Conservation (phyloP, 1,140 invertebrate genomes). For the Drosophila seguyi region DNA sequence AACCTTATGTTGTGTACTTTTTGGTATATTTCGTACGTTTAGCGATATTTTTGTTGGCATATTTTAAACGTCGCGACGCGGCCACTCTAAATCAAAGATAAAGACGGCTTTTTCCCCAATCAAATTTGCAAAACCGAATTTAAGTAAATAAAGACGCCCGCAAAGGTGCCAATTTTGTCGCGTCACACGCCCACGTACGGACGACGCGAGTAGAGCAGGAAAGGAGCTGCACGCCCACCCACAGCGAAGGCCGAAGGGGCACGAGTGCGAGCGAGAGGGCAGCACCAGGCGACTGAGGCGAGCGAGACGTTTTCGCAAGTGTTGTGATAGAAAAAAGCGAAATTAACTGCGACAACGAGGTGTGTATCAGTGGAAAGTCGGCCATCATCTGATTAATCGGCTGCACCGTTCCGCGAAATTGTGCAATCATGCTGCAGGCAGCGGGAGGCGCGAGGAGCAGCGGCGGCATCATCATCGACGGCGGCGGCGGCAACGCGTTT, state of each 20-base stretch:
- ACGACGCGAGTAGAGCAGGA: constrained; percentile 17
- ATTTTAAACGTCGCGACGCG: not conserved
- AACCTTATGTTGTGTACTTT: not conserved
- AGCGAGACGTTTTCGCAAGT: constrained; percentile 72
- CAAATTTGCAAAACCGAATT: constrained; percentile 24
- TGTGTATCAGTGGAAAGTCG: constrained; percentile 51
- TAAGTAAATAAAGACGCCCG: constrained; percentile 11
- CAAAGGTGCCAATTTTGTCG: constrained; percentile 12
- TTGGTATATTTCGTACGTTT: not conserved
- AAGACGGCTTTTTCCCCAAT: constrained; percentile 28
- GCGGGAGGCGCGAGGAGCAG: constrained; percentile 7
- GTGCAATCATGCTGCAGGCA: constrained; percentile 54
- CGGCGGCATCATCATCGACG: constrained; percentile 24
- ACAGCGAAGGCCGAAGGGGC: constrained; percentile 46
- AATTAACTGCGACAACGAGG: constrained; percentile 66
- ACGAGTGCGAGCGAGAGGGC: constrained; percentile 53
- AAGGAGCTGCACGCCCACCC: constrained; percentile 20
- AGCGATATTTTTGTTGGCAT: not conserved
- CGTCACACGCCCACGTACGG: constrained; percentile 3
- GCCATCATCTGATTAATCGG: constrained; percentile 31
- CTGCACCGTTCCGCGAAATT: constrained; percentile 39
- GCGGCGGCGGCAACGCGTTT: constrained; percentile 56
- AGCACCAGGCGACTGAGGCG: constrained; percentile 52
- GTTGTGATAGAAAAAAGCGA: constrained; percentile 72
- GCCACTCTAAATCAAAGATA: constrained; percentile 30